These are phyloP conservation scores for Desmodus rotundus DNA, from an alignment of 2,113 vertebrate species.

Conservation along the genomic window DNA sequence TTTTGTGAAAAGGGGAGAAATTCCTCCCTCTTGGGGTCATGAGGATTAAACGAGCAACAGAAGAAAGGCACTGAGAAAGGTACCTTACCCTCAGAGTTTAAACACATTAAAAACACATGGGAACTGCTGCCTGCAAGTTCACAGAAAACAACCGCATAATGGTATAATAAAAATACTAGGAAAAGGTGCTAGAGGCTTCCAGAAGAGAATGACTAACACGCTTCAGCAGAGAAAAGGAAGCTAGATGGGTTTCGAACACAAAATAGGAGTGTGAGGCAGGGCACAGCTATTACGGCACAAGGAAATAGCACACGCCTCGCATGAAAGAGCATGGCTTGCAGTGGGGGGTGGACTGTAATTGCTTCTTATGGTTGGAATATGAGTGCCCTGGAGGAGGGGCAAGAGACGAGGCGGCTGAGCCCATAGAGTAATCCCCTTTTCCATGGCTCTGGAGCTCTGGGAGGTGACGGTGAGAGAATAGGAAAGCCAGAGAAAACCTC, in stretches of 20 bases:
- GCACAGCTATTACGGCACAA: not conserved
- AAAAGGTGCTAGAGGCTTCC: not conserved
- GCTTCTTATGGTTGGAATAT: not conserved
- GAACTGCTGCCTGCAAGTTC: not conserved
- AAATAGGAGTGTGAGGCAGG: not conserved
- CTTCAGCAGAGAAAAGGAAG: not conserved
- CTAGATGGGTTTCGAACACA: not conserved
- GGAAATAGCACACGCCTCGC: not conserved
- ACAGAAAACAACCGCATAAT: not conserved
- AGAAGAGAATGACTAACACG: not conserved
- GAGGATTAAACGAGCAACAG: not conserved
- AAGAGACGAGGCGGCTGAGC: slow-evolving; percentile 36
- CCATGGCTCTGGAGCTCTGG: slow-evolving; percentile 56
- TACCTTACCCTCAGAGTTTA: not conserved
- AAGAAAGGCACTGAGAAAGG: not conserved
- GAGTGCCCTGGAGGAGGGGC: slow-evolving; percentile 33
- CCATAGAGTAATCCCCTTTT: slow-evolving; percentile 54
- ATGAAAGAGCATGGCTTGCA: not conserved
- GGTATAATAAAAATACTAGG: not conserved
- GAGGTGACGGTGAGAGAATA: slow-evolving; percentile 38
- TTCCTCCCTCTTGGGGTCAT: not conserved
- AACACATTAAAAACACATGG: slow-evolving; percentile 44
- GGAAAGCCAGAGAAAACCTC: not conserved
- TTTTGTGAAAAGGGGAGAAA: not conserved
- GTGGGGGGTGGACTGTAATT: not conserved